Evolutionary conservation across 2,797 vertebrate species (phyloP), one percentile per base, ranked within the genome.

Genomic region (Danio aesculapii): DNA sequence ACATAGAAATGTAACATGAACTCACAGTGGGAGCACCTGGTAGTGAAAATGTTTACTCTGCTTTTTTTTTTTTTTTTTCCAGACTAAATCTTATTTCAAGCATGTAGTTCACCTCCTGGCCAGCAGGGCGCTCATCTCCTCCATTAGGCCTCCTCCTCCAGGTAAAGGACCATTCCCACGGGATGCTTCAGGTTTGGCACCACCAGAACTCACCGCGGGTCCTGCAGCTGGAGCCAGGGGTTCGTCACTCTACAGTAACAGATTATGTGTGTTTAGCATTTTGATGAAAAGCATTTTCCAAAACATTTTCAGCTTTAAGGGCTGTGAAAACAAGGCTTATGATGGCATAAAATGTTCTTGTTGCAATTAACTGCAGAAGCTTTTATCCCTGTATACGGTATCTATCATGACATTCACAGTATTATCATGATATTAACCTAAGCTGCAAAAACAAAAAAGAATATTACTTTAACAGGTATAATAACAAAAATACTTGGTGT

Each of bases 121-220:
- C 93, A 99, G 93, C 86, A 99, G 93, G 84, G 98, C 98, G 0
- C 98, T 99, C 98, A 99, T 99, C 89, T 99, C 98, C 88, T 99
- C 98, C 98, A 99, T 99, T 14, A 99, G 92, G 17, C 98, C 97
- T 81, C 97, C 97, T 83, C 98, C 97, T 86, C 94, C 97, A 6
- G 97, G 91, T 83, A 98, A 92, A 0, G 96, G 97, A 43, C 97
- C 98, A 49, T 98, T 99, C 64, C 97, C 97, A 78, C 97, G 95
- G 67, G 94, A 86, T 0, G 91, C 44, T 0, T 98, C 98, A 13
- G 96, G 72, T 92, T 98, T 99, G 83, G 94, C 91, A 86, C 90
- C 92, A 0, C 91, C 83, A 43, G 91, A 86, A 78, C 89, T 87
- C 17, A 21, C 86, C 1, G 58, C 9, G 13, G 76, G 90, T 74